Base-by-base conservation (phyloP, 2,113 vertebrate genomes). In the Alethe castanea region DNA sequence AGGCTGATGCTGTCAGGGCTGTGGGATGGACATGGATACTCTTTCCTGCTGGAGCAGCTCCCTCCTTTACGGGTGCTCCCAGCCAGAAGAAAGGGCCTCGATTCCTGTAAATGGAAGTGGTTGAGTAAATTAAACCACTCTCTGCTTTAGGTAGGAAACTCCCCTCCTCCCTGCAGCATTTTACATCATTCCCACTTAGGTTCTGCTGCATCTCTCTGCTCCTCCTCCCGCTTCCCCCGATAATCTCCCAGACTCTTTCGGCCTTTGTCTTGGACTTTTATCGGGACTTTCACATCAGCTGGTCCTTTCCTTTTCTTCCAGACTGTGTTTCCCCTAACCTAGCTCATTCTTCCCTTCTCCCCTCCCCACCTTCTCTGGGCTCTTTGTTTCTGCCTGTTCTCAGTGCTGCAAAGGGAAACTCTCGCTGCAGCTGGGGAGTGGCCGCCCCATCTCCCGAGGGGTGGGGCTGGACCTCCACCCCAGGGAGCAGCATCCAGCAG, bases 251-350 rank as follows among this genome's bases (percentile, higher is more conserved):
- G 86, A 29, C 82, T 92, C 65, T 66, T 57, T 86, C 2, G 3
- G 72, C 76, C 77, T 95, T 96, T 95, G 95, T 95, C 76, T 90
- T 9, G 28, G 67, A 69, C 65, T 88, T 85, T 95, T 96, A 95
- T 94, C 82, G 12, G 52, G 52, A 73, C 64, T 93, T 90, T 96
- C 94, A 88, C 52, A 90, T 77, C 95, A 86, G 73, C 88, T 73
- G 87, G 35, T 93, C 80, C 91, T 93, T 94, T 95, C 93, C 89
- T 95, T 92, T 80, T 73, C 59, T 97, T 90, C 90, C 44, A 64
- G 90, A 61, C 67, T 88, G 50, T 69, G 28, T 93, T 96, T 96
- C 94, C 94, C 92, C 76, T 86, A 92, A 71, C 62, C 71, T 38
- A 83, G 52, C 57, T 90, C 81, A 45, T 86, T 96, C 85, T 81